Evolutionary conservation across 2,113 vertebrate species (phyloP).

Genomic region (Scartelaos histophorus): DNA sequence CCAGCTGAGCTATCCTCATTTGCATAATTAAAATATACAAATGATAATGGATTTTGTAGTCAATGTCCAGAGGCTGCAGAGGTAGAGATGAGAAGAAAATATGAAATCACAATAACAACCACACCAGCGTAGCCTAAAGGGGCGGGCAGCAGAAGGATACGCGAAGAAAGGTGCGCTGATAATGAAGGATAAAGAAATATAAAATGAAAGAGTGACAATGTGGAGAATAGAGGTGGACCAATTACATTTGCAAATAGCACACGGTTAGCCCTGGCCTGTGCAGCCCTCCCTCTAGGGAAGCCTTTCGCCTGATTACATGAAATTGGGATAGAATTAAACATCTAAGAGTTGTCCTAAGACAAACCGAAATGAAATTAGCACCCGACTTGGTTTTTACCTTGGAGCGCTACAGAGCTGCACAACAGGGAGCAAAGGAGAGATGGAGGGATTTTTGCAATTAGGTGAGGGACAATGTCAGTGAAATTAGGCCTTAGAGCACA

Average conservation of each 20-base stretch:
- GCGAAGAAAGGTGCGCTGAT: constrained; percentile 59
- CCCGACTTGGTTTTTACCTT: constrained; percentile 81
- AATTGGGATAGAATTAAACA: constrained; percentile 99
- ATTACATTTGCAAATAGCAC: constrained; percentile 96
- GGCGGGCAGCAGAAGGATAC: constrained; percentile 72
- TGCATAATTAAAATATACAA: constrained; percentile 99
- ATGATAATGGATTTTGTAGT: constrained; percentile 99
- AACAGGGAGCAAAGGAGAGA: constrained; percentile 51
- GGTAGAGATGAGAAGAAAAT: constrained; percentile 85
- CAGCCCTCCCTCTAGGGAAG: constrained; percentile 92
- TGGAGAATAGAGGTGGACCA: constrained; percentile 83
- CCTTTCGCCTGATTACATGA: constrained; percentile 94
- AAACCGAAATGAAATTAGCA: constrained; percentile 95
- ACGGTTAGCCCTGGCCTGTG: constrained; percentile 83
- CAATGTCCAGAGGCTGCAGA: constrained; percentile 99
- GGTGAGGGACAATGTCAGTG: constrained; percentile 67
- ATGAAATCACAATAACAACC: constrained; percentile 99
- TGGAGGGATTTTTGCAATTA: constrained; percentile 79
- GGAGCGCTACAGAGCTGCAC: constrained; percentile 70
- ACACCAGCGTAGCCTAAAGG: constrained; percentile 86
- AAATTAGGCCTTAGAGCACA: constrained; percentile 82
- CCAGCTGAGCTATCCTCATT: constrained; percentile 99
- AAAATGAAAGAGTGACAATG: constrained; percentile 42
- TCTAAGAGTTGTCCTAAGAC: constrained; percentile 93
- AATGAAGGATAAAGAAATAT: constrained; percentile 45